Percentiles rank a stretch among this genome's conserved stretches.
These are phyloP conservation scores for Drosophila aldrichi DNA, from an alignment of 2,888 invertebrate species.

Conservation along the genomic window DNA sequence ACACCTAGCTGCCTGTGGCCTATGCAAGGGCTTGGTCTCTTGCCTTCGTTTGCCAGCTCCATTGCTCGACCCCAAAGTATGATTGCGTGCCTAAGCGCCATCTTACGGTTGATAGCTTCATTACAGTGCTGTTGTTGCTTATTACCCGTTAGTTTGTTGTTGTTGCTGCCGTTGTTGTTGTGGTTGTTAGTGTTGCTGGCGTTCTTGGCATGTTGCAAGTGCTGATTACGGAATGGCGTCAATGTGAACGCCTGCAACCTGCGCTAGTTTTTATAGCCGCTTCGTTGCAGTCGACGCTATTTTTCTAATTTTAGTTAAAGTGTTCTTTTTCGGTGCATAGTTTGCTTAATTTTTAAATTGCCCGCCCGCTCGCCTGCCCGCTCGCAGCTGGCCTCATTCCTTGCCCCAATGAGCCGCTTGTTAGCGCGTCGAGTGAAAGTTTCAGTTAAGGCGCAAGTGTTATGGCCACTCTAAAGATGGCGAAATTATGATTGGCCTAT, in stretches of 20 bases:
- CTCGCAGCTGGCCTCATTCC: slow-evolving; percentile 34
- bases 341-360: slow-evolving; percentile 71
- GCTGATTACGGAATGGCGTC: slow-evolving; percentile 66
- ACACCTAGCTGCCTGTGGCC: slow-evolving; percentile 13
- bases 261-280: slow-evolving; percentile 58
- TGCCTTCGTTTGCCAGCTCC: slow-evolving; percentile 19
- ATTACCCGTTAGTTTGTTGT: slow-evolving; percentile 59
- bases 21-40: slow-evolving; percentile 16
- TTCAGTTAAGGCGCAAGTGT: slow-evolving; percentile 50
- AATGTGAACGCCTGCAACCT: slow-evolving; percentile 61
- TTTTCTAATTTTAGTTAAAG: slow-evolving; percentile 76
- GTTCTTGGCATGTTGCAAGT: slow-evolving; percentile 64
- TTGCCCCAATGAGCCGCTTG: slow-evolving; percentile 35
- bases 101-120: slow-evolving; percentile 79
- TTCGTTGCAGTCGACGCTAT: slow-evolving; percentile 48
- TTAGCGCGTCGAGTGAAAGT: slow-evolving; percentile 64
- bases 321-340: slow-evolving; percentile 36
- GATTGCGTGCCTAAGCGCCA: slow-evolving; percentile 79
- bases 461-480: slow-evolving; percentile 55
- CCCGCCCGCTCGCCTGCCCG: slow-evolving; percentile 11
- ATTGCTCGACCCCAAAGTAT: slow-evolving; percentile 62
- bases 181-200: slow-evolving; percentile 19
- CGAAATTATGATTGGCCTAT: slow-evolving; percentile 62
- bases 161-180: slow-evolving; percentile 19
- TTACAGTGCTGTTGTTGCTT: slow-evolving; percentile 73